Percentiles rank a stretch among this genome's conserved stretches.
phyloP scores from a whole-genome alignment of 2,888 invertebrate species.

The Iselma pallidipennis region DNA sequence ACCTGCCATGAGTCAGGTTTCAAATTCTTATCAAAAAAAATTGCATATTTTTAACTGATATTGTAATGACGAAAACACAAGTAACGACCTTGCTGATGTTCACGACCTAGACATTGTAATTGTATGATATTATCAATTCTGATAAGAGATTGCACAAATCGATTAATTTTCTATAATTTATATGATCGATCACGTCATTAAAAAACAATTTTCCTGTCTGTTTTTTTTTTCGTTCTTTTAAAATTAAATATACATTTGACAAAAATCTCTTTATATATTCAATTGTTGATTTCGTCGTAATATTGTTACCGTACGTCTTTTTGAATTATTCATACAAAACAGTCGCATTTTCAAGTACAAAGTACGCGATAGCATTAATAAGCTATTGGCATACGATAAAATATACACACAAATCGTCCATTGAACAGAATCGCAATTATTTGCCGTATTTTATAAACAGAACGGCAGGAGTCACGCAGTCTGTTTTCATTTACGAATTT shows the following conservation, averaged over 20 bases:
- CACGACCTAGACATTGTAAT: background rate
- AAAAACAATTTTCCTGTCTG: background rate
- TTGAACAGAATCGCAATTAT: constrained; percentile 22
- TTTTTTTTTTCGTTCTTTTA: background rate
- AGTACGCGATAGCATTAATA: constrained; percentile 20
- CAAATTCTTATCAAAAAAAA: background rate
- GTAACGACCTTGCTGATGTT: background rate
- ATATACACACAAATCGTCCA: constrained; percentile 11
- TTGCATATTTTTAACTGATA: too few species aligned
- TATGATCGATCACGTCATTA: background rate
- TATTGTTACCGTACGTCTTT: background rate
- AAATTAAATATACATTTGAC: background rate
- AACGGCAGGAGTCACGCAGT: constrained; percentile 30
- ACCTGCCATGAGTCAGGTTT: background rate
- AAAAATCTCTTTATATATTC: background rate
- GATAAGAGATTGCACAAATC: background rate
- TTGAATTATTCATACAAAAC: constrained; percentile 20
- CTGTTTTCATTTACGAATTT: constrained; percentile 9
- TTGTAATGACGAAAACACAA: background rate
- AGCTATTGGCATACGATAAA: constrained; percentile 20
- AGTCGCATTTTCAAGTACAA: constrained; percentile 18
- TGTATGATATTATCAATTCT: background rate
- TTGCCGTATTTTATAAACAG: too few species aligned
- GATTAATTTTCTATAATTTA: too few species aligned
- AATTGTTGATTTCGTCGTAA: background rate